phyloP scores from a whole-genome alignment of 2,797 vertebrate genomes.

The Gymnopithys bicolor region DNA sequence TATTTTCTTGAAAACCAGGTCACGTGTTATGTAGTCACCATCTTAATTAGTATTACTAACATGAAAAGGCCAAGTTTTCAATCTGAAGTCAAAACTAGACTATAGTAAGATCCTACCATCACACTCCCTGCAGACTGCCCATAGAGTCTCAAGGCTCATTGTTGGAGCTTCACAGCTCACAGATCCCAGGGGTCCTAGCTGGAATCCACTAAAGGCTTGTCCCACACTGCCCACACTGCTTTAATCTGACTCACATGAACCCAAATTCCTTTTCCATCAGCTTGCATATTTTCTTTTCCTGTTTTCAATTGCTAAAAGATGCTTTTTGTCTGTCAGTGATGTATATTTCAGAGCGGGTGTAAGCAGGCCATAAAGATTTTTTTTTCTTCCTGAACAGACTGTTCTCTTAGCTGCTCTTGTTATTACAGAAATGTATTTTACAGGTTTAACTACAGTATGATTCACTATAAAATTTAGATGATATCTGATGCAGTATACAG shows the following conservation, averaged over 20 bases:
- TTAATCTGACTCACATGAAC: neutral
- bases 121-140: neutral
- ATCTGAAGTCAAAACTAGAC: neutral
- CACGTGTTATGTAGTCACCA: neutral
- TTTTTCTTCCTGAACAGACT: neutral
- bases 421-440: neutral
- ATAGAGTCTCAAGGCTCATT: neutral
- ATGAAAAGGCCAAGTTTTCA: neutral
- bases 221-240: neutral
- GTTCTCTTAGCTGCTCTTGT: neutral
- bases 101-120: neutral
- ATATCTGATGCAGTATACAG: neutral
- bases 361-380: neutral
- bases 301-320: neutral
- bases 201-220: neutral
- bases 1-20: neutral
- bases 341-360: neutral
- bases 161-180: neutral
- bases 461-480: neutral
- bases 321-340: neutral
- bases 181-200: neutral
- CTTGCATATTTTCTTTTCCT: neutral
- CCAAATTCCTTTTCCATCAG: neutral
- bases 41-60: neutral
- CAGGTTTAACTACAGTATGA: neutral